Conservation (phyloP, 2,113 vertebrate genomes). For the Bubalus kerabau region DNA sequence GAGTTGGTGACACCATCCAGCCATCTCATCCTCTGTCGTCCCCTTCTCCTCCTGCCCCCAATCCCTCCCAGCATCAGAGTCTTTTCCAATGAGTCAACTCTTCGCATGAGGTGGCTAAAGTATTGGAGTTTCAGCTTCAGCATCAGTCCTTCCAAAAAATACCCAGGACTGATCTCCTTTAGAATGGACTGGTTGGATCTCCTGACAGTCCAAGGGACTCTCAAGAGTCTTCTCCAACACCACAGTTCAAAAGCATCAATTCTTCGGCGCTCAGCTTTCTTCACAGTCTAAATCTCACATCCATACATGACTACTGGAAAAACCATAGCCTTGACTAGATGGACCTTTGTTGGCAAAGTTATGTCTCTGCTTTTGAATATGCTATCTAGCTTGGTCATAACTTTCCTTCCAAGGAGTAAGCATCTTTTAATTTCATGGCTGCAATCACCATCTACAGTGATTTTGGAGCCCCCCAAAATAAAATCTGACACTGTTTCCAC, state of each 20-base stretch:
- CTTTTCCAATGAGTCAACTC: neutral
- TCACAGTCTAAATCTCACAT: neutral
- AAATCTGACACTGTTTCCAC: neutral
- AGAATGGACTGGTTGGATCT: neutral
- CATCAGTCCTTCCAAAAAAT: neutral
- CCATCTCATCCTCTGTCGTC: accelerated
- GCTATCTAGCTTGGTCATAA: neutral
- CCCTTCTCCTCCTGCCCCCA: neutral
- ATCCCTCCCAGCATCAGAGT: neutral
- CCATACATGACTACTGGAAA: neutral
- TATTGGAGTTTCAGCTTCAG: neutral
- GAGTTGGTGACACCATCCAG: neutral
- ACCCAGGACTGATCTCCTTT: neutral
- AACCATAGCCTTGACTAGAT: neutral
- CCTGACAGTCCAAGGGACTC: neutral
- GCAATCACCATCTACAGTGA: neutral
- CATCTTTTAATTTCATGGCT: neutral
- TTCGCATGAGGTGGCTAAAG: neutral
- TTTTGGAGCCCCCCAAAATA: neutral
- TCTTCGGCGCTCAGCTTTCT: accelerated
- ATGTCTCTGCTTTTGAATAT: neutral
- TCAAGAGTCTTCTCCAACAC: neutral
- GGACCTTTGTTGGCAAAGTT: neutral
- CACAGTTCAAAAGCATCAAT: neutral
- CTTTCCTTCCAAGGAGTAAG: neutral